These are phyloP conservation scores for Metridium senile DNA, from an alignment of 92 coral and sea anemone genomes.

Conservation along the genomic window DNA sequence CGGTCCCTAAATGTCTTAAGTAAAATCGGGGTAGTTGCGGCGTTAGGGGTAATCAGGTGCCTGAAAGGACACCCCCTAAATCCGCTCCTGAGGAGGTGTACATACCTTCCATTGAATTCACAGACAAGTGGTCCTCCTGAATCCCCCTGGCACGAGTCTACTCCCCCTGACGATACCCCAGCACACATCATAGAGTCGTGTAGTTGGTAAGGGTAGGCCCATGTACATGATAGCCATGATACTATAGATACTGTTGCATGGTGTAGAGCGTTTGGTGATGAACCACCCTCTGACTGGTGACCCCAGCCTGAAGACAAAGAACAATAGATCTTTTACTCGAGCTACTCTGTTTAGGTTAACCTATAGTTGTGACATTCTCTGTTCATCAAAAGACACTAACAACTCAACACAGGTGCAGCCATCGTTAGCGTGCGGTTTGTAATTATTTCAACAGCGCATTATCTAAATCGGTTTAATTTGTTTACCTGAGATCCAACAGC, in stretches of 20 bases:
- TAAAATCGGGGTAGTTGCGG: no score
- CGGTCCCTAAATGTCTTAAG: no score
- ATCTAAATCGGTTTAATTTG: not conserved
- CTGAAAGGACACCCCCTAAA: no score
- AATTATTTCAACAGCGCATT: not conserved
- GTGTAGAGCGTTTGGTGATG: conserved; percentile 15
- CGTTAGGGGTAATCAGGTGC: no score
- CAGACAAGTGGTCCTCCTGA: conserved; percentile 32
- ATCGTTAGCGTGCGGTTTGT: no score
- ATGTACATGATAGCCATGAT: conserved; percentile 12
- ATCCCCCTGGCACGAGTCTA: conserved; percentile 23
- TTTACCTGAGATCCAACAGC: conserved; percentile 26
- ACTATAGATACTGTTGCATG: conserved; percentile 18
- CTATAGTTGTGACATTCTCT: no score
- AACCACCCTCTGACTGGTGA: conserved; percentile 12
- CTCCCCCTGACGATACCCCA: conserved; percentile 17
- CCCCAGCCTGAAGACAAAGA: conserved; percentile 8
- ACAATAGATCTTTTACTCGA: not conserved
- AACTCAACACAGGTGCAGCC: no score
- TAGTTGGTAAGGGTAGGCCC: conserved; percentile 22
- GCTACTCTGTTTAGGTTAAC: not conserved
- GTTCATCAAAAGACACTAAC: no score
- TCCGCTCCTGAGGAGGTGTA: not conserved
- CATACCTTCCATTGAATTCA: conserved; percentile 29
- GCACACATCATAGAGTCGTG: conserved; percentile 24